Base-by-base conservation (phyloP, 2,797 vertebrate genomes). In the Hypotaenidia okinawae region DNA sequence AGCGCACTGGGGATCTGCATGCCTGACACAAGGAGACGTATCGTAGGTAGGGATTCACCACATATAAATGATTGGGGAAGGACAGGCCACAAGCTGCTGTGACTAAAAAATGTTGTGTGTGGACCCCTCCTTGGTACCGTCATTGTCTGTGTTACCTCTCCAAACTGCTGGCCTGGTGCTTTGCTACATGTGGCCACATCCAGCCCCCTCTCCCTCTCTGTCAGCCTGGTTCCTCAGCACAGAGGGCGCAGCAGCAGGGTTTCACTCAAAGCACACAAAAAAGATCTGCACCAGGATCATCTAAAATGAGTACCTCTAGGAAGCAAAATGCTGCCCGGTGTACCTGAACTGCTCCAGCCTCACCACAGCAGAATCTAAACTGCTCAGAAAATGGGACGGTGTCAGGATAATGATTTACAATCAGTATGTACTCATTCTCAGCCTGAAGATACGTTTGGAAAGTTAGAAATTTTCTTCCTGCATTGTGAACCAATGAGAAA, bases 51-150 rank as follows among this genome's bases (percentile, higher is more conserved):
- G 2, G 5, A 79, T 49, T 54, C 55, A 73, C 55, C 27, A 2
- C 0, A 1, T 5, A 2, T 18, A 10, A 1, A 4, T 30, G 28
- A 11, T 0, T 21, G 21, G n/a, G 39, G 61, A 88, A 84, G 64
- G 63, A 80, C 1, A 7, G 23, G 67, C 27, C 35, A 28, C 35
- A 72, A 22, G 49, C 27, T 63, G 59, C 72, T 70, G 57, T 0
- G 3, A 79, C 55, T 25, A 74, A 19, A 28, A 30, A 45, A 33
- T 45, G 13, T 73, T 43, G 45, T 3, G 1, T 37, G 25, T 57
- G 8, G 77, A 43, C 51, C 58, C 45, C 17, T 88, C 41, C 67
- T 84, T 0, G 0, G 13, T 49, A 66, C 13, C 4, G 1, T 11
- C 5, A 5, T n/a, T 55, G 22, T 43, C 69, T 52, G 47, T 16